phyloP scores from a whole-genome alignment of 35 echinoderm and acorn worm genomes.

The Heliocidaris erythrogramma region DNA sequence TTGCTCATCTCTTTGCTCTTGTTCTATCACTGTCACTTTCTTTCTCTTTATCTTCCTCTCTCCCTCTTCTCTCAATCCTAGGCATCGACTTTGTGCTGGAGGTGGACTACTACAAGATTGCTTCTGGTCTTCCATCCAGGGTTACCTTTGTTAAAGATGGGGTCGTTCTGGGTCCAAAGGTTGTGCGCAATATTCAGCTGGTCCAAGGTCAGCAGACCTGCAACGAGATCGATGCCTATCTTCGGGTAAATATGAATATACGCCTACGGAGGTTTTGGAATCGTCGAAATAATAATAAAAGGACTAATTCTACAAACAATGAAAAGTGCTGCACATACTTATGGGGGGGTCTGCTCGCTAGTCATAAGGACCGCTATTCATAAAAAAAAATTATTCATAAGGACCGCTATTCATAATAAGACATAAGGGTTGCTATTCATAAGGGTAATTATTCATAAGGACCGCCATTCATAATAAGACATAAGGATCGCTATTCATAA shows the following conservation, averaged over 20 bases:
- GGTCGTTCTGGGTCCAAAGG: neutral
- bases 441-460: too few species aligned
- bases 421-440: too few species aligned
- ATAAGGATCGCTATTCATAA: too few species aligned
- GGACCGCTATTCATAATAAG: too few species aligned
- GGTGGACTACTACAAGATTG: constrained; percentile 69
- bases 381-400: too few species aligned
- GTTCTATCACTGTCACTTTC: neutral
- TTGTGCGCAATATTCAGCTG: constrained; percentile 28
- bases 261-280: neutral
- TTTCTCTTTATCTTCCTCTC: neutral
- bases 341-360: too few species aligned
- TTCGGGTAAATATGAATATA: constrained; percentile 58
- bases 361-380: too few species aligned
- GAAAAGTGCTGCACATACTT: too few species aligned
- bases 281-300: neutral
- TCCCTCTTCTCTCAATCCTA: constrained; percentile 19
- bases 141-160: constrained; percentile 62
- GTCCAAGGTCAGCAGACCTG: constrained; percentile 42
- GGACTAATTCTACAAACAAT: neutral
- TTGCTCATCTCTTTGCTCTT: neutral
- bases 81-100: constrained; percentile 72
- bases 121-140: constrained; percentile 45
- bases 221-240: constrained; percentile 59
- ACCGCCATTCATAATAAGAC: too few species aligned